Evolutionary conservation across 2,797 vertebrate species (phyloP), one percentile per base, ranked within the genome.

Genomic region (Emys orbicularis): DNA sequence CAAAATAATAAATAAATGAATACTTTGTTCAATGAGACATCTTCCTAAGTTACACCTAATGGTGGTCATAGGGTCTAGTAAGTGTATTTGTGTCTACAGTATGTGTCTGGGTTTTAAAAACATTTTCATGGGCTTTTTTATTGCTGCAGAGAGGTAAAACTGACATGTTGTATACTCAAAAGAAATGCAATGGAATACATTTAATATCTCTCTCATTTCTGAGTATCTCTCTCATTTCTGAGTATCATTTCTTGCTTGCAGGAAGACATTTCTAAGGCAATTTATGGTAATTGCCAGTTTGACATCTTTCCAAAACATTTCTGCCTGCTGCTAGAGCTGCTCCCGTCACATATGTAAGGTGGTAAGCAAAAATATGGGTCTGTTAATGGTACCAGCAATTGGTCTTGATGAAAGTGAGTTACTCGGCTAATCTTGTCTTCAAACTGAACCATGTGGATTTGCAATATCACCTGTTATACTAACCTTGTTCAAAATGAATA

Each of bases 91-190:
- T 83, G 79, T 84, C n/a, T 59, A 54, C 5, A 83, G 19, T 68
- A 25, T 88, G 83, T 94, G n/a, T 47, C 81, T 68, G 84, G n/a
- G 49, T 65, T 94, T 94, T 54, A 88, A 94, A 96, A 88, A 7
- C 0, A 5, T 79, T 86, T 54, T 84, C 52, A 5, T 81, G 92
- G 86, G 79, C 3, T 83, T 90, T 94, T 94, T 56, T 87, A 59
- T 23, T n/a, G 5, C 25, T 92, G 5, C 19, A 68, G 6, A 49
- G 44, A 94, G 18, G 49, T 88, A 90, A 95, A 96, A 79, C 13
- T 79, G 89, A 93, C 86, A 84, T 5, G 80, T 18, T 84, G 5
- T 53, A 19, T 21, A 13, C 10, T 83, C 72, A 81, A 76, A 31
- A 83, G n/a, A 94, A 84, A 81, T 31, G 10, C 34, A 84, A 68